A percentile compares a stretch with the other conserved stretches of the same genome.
Evolutionary conservation across 1,140 invertebrate species (phyloP).

Genomic region (Anagrus nilaparvatae): DNA sequence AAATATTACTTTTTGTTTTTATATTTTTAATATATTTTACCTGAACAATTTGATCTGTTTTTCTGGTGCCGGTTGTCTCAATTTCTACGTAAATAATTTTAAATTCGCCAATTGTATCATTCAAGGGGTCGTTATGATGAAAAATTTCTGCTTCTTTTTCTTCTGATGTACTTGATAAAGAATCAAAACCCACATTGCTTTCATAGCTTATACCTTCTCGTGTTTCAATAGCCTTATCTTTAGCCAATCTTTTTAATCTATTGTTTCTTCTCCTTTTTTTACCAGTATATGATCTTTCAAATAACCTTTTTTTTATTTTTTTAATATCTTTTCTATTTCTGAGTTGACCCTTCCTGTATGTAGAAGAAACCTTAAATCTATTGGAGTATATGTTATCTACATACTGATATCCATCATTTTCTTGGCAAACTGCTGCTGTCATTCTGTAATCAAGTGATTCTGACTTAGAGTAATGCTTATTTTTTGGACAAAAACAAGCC

Average conservation of each 20-base stretch:
- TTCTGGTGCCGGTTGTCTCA: constrained; percentile 1
- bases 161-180: not conserved
- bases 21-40: not conserved
- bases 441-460: constrained; percentile 1
- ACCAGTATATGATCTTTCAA: not conserved
- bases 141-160: not conserved
- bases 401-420: constrained; percentile 2
- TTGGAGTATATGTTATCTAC: not conserved
- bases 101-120: not conserved
- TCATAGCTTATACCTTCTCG: constrained; percentile 1
- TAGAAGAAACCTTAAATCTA: constrained; percentile 11
- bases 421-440: constrained; percentile 5
- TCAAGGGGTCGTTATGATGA: not conserved
- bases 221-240: not conserved
- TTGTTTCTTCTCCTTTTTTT: not conserved
- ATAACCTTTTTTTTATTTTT: constrained; percentile 7
- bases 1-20: not conserved
- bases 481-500: constrained; percentile 12
- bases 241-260: not conserved
- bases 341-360: not conserved
- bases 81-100: constrained; percentile 4
- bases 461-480: constrained; percentile 5
- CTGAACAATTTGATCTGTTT: constrained; percentile 1
- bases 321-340: not conserved
- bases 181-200: constrained; percentile 1